Conservation (phyloP, 2,888 invertebrate species). For the Calliopum simillimum region DNA sequence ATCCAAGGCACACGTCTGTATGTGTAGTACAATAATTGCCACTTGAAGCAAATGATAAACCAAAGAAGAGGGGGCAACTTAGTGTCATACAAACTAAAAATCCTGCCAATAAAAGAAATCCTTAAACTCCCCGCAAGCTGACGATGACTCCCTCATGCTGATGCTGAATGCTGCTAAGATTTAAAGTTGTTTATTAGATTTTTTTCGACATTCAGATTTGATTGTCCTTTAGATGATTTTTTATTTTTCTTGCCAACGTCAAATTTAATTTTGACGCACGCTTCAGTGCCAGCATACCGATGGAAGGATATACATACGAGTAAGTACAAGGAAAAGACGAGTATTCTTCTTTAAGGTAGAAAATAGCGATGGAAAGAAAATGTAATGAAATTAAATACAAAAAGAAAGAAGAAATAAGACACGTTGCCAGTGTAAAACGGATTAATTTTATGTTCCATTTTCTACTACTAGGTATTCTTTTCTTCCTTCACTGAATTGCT, state of each 20-base stretch:
- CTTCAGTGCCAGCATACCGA: not conserved
- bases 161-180: slow-evolving; percentile 10
- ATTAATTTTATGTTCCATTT: slow-evolving; percentile 59
- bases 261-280: slow-evolving; percentile 16
- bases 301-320: not conserved
- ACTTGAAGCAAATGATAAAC: not conserved
- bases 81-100: not conserved
- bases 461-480: slow-evolving; percentile 6
- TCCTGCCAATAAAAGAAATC: slow-evolving; percentile 18
- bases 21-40: not conserved
- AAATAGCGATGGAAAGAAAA: not conserved
- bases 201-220: slow-evolving; percentile 15
- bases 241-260: not conserved
- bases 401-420: slow-evolving; percentile 32
- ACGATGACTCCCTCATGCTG: too few relatives aligned
- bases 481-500: not conserved
- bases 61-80: not conserved
- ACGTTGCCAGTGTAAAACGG: slow-evolving; percentile 55
- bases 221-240: slow-evolving; percentile 13
- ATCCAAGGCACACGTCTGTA: slow-evolving; percentile 10
- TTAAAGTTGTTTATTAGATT: slow-evolving; percentile 26
- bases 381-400: not conserved
- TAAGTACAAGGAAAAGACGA: not conserved
- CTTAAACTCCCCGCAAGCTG: slow-evolving; percentile 1
- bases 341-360: slow-evolving; percentile 2